Evolutionary conservation across 2,797 vertebrate genomes (phyloP), one percentile per base, ranked within the genome.

Genomic region (Harpagifer antarcticus): DNA sequence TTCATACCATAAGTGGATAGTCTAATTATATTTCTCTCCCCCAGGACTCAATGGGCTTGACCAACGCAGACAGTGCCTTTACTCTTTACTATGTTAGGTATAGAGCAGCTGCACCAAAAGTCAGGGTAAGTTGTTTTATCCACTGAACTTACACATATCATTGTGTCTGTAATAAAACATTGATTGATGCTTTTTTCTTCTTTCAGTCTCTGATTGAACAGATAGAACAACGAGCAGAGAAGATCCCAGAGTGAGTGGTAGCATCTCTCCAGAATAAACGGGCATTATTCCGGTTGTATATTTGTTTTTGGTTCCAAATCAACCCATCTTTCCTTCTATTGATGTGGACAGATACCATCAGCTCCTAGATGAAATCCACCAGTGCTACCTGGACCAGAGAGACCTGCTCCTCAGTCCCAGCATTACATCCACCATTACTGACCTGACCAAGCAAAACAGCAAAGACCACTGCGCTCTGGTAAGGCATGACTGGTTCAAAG

Each of bases 391-490:
- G 2, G 96, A 98, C 86, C 98, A 99, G 93, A 94, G 98, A 86
- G 96, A 98, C 66, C 94, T 95, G 82, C 95, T 99, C 37, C 94
- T 99, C 68, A 94, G 95, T 37, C 98, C 98, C 19, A 97, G 97
- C 83, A 99, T 99, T 16, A 92, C 96, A 55, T 96, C 96, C 88
- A 99, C 97, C 82, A 98, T 99, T 82, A 96, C 95, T n/a, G 98
- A 99, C 84, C 93, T 99, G 87, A 99, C 97, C 82, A 96, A 94
- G 90, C 97, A 97, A 84, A 98, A 97, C 93, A 96, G 94, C 92
- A 97, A 96, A 93, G 98, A 99, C 91, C 98, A 99, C 87, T 99
- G 98, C 84, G 97, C 98, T 85, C 94, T 99, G 97, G 98, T 99
- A 92, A 91, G 85, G 58, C 80, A 42, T 9, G 61, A n/a, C 55